Evolutionary conservation across 1,140 invertebrate genomes (phyloP).

Genomic region (Leucophenga varia): DNA sequence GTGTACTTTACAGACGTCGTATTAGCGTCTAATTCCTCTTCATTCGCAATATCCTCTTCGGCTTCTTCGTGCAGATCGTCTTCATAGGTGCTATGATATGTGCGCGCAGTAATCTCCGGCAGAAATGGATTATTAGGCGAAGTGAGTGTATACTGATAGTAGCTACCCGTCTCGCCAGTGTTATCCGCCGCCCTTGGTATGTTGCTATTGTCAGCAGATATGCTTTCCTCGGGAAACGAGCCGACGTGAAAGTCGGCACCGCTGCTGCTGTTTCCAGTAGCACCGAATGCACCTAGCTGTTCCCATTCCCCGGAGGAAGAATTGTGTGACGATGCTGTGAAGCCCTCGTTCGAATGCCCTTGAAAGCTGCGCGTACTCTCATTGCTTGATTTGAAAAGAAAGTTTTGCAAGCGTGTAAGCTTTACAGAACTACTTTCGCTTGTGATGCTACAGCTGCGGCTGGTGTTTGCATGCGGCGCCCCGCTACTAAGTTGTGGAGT

Average conservation of each 20-base stretch:
- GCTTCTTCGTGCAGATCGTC: conserved; percentile 18
- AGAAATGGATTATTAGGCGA: conserved; percentile 54
- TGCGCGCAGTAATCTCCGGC: conserved; percentile 49
- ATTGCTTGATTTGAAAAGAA: conserved; percentile 52
- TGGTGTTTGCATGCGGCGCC: conserved; percentile 15
- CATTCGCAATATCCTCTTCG: conserved; percentile 3
- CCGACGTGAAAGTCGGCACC: conserved; percentile 28
- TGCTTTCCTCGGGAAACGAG: conserved; percentile 38
- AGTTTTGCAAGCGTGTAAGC: conserved; percentile 45
- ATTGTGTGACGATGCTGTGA: conserved; percentile 46
- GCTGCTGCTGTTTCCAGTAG: conserved; percentile 16
- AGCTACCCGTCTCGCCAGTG: conserved; percentile 20
- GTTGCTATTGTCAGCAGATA: conserved; percentile 28
- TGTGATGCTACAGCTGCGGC: conserved; percentile 46
- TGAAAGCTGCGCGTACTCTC: conserved; percentile 43
- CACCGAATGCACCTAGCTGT: conserved; percentile 33
- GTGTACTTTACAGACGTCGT: conserved; percentile 29
- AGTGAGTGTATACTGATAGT: conserved; percentile 50
- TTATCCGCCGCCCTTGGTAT: conserved; percentile 21
- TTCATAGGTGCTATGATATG: conserved; percentile 44
- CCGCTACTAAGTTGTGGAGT: too few relatives aligned
- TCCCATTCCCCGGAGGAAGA: conserved; percentile 52
- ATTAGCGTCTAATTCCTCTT: conserved; percentile 28
- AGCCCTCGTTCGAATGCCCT: conserved; percentile 49
- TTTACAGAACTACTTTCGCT: conserved; percentile 48